Base-by-base conservation (phyloP, 2,888 invertebrate species). In the Dascillus cervinus region DNA sequence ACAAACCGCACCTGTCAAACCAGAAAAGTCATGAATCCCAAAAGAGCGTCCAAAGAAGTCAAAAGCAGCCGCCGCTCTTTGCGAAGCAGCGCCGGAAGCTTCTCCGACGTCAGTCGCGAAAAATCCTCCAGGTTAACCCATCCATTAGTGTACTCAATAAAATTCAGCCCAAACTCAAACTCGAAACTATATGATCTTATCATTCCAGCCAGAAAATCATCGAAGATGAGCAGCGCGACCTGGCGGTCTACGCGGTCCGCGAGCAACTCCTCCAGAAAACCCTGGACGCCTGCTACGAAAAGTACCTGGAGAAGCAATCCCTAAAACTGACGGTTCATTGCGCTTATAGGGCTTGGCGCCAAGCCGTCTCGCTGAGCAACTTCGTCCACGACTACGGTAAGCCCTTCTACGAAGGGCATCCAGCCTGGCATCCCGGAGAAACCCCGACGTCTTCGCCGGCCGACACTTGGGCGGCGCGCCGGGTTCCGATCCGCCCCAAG, bases 371-470 rank as follows among this genome's bases (percentile, higher is more conserved):
- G 37, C 67, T 69, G 65, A 52, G 65, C 13, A 68, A 65, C 46
- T 69, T 62, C 39, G 65, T 65, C 1, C 70, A 70, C 46, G 70
- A 70, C 34, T 67, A 69, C 0, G 70, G 70, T 0, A 67, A 69
- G 30, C 69, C 69, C 3, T 69, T 67, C 26, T 70, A 68, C 2
- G 14, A 9, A 12, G 14, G 23, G 3, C 34, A 41, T 30, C 32
- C 34, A 12, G 26, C 19, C 8, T 41, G 37, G 32, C 2, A 12
- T 11, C n/a, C 25, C 4, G 37, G 38, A 20, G 6, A 20, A 11
- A 26, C 37, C 4, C 29, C 22, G 13, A 14, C 14, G 2, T 32
- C 37, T 13, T 41, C 41, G 4, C 22, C 29, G 4, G 11, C 21
- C 3, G 41, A 41, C 24, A 25, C 30, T 6, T 41, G 37, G 37